A percentile compares a stretch with the other conserved stretches of the same genome.
Conservation (phyloP, 2,888 invertebrate species). For the Himalopsyche kuldschensis region DNA sequence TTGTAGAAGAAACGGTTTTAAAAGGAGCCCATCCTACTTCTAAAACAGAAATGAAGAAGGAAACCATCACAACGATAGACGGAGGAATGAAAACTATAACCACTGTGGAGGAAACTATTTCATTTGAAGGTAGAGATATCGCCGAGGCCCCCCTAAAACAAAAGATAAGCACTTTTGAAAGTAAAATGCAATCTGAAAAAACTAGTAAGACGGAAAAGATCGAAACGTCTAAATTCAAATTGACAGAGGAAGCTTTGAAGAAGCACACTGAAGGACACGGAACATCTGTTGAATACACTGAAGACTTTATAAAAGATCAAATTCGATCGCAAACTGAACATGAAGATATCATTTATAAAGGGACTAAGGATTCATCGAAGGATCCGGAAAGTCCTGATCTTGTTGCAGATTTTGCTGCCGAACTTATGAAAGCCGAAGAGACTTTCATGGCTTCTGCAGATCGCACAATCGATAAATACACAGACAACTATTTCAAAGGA, state of each 20-base stretch:
- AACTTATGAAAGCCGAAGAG: constrained; percentile 39
- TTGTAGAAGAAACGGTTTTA: constrained; percentile 50
- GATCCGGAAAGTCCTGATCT: constrained; percentile 37
- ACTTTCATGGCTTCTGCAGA: constrained; percentile 37
- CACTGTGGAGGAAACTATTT: constrained; percentile 51
- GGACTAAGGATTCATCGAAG: background rate
- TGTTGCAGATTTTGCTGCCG: constrained; percentile 34
- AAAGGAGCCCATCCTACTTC: constrained; percentile 56
- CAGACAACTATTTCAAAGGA: constrained; percentile 42
- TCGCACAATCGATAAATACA: constrained; percentile 34
- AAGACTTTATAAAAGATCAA: constrained; percentile 59
- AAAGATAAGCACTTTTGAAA: constrained; percentile 57
- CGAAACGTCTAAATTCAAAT: constrained; percentile 53
- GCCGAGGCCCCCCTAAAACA: constrained; percentile 56
- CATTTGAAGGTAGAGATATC: constrained; percentile 53
- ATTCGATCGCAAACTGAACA: constrained; percentile 26
- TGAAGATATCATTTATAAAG: constrained; percentile 16
- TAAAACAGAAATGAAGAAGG: constrained; percentile 59
- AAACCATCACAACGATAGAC: constrained; percentile 41
- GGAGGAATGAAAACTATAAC: constrained; percentile 45
- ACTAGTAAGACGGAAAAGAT: constrained; percentile 43
- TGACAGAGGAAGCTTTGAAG: constrained; percentile 58
- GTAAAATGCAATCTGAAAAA: constrained; percentile 50
- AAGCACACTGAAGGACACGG: constrained; percentile 57
- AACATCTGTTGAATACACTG: constrained; percentile 56